These are phyloP conservation scores for Pocillopora damicornis DNA, from an alignment of 64 coral and sea anemone genomes.

Conservation along the genomic window DNA sequence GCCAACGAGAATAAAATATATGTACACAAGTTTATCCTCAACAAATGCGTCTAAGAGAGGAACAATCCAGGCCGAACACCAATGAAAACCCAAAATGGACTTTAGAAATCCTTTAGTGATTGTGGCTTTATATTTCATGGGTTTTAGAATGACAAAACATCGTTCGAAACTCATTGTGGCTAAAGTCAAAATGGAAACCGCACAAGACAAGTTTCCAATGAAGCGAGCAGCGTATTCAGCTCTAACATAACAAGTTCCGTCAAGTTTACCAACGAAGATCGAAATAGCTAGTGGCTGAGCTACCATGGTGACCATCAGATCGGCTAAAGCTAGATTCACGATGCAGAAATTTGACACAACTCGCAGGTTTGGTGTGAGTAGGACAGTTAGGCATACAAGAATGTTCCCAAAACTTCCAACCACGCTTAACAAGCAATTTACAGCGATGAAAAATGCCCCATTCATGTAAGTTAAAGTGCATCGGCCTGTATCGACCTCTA, in stretches of 20 bases:
- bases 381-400: conserved; percentile 51
- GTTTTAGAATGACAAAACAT: conserved; percentile 62
- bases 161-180: conserved; percentile 69
- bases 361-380: conserved; percentile 36
- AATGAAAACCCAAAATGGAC: conserved; percentile 17
- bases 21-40: conserved; percentile 32
- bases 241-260: conserved; percentile 56
- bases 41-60: conserved; percentile 63
- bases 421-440: conserved; percentile 51
- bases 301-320: conserved; percentile 42
- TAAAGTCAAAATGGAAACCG: conserved; percentile 52
- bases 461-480: conserved; percentile 48
- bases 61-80: conserved; percentile 38
- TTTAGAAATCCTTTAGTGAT: conserved; percentile 44
- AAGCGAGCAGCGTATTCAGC: conserved; percentile 60
- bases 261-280: conserved; percentile 47
- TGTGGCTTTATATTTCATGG: conserved; percentile 42
- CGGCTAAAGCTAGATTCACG: conserved; percentile 46
- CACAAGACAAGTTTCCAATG: conserved; percentile 54
- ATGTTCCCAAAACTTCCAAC: conserved; percentile 59
- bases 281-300: conserved; percentile 45
- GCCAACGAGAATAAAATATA: conserved; percentile 25
- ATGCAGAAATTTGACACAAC: conserved; percentile 72
- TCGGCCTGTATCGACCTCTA: conserved; percentile 27
- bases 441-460: conserved; percentile 24